Evolutionary conservation across 1,140 invertebrate species (phyloP).

Genomic region (Glomeris maerens): DNA sequence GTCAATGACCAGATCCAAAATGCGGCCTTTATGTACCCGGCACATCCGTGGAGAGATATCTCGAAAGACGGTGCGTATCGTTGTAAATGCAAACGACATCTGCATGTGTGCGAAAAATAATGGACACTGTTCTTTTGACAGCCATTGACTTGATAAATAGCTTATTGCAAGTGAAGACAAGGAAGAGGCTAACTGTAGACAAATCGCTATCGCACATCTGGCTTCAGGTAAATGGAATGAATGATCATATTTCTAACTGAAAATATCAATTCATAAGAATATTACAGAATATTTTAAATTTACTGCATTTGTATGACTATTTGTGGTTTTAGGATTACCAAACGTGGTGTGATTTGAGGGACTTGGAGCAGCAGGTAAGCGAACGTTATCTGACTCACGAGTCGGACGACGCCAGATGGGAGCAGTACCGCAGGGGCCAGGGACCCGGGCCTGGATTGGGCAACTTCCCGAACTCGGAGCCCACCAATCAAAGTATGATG

Average conservation of each 20-base stretch:
- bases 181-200: constrained; percentile 91
- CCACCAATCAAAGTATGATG: too few relatives aligned
- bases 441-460: too few relatives aligned
- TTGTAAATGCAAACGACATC: neutral
- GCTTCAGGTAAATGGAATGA: constrained; percentile 60
- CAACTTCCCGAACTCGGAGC: too few relatives aligned
- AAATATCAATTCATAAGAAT: neutral
- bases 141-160: constrained; percentile 97
- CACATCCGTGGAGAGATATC: constrained; percentile 95
- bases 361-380: constrained; percentile 67
- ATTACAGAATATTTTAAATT: neutral
- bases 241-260: constrained; percentile 3
- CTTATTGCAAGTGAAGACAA: constrained; percentile 94
- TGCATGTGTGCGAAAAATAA: neutral
- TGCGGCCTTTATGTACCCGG: constrained; percentile 99
- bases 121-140: constrained; percentile 34
- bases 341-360: constrained; percentile 85
- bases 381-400: constrained; percentile 86
- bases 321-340: constrained; percentile 59
- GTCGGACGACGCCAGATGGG: constrained; percentile 87
- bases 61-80: constrained; percentile 66
- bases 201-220: constrained; percentile 88
- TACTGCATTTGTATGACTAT: neutral
- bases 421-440: constrained; percentile 38
- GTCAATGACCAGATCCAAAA: constrained; percentile 98